A percentile compares a stretch with the other conserved stretches of the same genome.
Conservation (phyloP, 2,888 invertebrate species). For the Sinopyrophorus schimmeli region DNA sequence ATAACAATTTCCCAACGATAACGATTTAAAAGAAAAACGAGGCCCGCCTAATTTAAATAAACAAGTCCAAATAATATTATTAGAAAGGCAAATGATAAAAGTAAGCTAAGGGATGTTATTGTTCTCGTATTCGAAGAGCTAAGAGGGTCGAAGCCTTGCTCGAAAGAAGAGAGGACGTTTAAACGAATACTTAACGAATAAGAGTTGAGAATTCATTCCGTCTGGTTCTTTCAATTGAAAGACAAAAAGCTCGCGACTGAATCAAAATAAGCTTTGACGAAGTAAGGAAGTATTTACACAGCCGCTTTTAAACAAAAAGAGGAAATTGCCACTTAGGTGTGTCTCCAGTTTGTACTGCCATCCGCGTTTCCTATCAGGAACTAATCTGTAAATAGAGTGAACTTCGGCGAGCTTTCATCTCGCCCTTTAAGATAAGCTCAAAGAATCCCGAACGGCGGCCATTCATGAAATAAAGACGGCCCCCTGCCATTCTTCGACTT, state of each 20-base stretch:
- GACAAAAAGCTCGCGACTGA: conserved; percentile 45
- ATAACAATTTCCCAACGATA: conserved; percentile 1
- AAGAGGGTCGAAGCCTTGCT: conserved; percentile 21
- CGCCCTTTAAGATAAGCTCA: conserved; percentile 39
- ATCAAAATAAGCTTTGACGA: conserved; percentile 47
- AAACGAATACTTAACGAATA: conserved; percentile 50
- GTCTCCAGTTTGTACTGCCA: conserved; percentile 43
- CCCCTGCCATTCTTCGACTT: conserved; percentile 27
- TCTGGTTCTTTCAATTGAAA: conserved; percentile 46
- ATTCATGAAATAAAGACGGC: conserved; percentile 23
- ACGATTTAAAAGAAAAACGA: conserved; percentile 1
- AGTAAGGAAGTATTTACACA: conserved; percentile 49
- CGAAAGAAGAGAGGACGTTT: conserved; percentile 40
- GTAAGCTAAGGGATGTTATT: conserved; percentile 50
- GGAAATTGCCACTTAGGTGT: conserved; percentile 49
- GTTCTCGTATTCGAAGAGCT: conserved; percentile 39
- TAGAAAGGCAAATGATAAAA: conserved; percentile 50
- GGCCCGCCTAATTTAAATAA: conserved; percentile 50
- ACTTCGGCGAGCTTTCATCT: conserved; percentile 27
- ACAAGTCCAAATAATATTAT: conserved; percentile 51
- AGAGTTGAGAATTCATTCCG: conserved; percentile 52
- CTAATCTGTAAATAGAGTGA: conserved; percentile 50
- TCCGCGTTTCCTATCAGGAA: conserved; percentile 47
- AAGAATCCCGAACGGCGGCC: conserved; percentile 32
- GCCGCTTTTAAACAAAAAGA: conserved; percentile 48